These are phyloP conservation scores for Pseudomyrmex pallidus DNA, from an alignment of 1,140 invertebrate genomes.

Conservation along the genomic window DNA sequence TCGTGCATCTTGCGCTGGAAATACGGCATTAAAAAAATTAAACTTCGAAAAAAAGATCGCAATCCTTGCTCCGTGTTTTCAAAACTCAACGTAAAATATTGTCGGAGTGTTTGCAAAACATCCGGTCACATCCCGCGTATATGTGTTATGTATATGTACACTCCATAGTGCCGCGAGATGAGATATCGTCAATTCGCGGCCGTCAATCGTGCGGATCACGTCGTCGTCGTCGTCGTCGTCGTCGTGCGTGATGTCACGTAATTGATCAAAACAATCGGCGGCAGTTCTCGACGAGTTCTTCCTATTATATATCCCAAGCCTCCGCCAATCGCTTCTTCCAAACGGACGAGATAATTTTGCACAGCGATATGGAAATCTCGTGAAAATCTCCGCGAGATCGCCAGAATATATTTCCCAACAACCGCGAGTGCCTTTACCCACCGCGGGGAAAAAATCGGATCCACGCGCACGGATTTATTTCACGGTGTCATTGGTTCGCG, in stretches of 20 bases:
- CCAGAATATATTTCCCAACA: neutral
- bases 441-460: conserved; percentile 22
- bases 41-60: neutral
- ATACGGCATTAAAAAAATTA: neutral
- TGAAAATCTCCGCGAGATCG: neutral
- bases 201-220: conserved; percentile 56
- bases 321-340: neutral
- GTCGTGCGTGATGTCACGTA: too few relatives aligned
- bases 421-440: too few relatives aligned
- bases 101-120: conserved; percentile 39
- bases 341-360: neutral
- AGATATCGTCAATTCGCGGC: conserved; percentile 57
- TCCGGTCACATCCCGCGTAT: neutral
- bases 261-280: conserved; percentile 51
- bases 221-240: conserved; percentile 8
- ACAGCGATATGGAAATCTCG: neutral
- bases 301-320: conserved; percentile 14
- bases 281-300: neutral
- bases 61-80: neutral
- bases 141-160: neutral
- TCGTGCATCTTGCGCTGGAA: neutral
- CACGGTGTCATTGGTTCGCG: conserved; percentile 15
- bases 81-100: neutral
- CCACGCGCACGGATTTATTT: conserved; percentile 24
- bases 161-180: neutral